Evolutionary conservation across 2,113 vertebrate genomes (phyloP).

Genomic region (Shinisaurus crocodilurus): DNA sequence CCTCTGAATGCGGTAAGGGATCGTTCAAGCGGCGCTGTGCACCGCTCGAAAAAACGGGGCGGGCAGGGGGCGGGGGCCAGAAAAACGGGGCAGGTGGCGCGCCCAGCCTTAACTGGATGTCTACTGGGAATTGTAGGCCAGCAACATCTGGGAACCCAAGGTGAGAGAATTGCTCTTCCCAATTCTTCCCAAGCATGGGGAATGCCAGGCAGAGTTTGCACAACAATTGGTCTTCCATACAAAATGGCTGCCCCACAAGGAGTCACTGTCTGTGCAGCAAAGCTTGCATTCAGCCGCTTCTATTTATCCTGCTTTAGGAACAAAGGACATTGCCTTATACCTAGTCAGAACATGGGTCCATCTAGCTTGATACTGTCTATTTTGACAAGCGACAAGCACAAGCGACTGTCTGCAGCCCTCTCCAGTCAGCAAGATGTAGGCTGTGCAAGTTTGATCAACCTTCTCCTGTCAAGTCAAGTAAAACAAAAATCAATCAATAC

Average conservation of each 20-base stretch:
- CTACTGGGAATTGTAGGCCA: too few relatives aligned
- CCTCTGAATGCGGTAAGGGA: too few relatives aligned
- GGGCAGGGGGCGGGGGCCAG: too few relatives aligned
- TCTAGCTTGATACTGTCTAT: too few relatives aligned
- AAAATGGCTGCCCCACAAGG: background rate
- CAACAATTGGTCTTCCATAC: too few relatives aligned
- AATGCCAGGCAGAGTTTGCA: background rate
- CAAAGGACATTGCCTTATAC: background rate
- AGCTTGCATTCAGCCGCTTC: background rate
- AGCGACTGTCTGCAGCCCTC: slow-evolving; percentile 48
- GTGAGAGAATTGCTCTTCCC: background rate
- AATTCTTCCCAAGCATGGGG: background rate
- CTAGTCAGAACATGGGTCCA: too few relatives aligned
- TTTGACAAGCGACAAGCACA: slow-evolving; percentile 45
- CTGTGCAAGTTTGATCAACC: slow-evolving; percentile 59
- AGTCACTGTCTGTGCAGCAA: background rate
- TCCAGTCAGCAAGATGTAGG: slow-evolving; percentile 48
- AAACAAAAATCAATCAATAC: slow-evolving; percentile 65
- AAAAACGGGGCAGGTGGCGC: too few relatives aligned
- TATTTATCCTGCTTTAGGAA: background rate
- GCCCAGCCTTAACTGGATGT: too few relatives aligned
- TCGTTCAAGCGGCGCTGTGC: too few relatives aligned
- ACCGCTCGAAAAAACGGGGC: too few relatives aligned
- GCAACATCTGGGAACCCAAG: too few relatives aligned
- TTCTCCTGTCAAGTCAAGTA: slow-evolving; percentile 65